These are phyloP conservation scores for Thamnophis sirtalis DNA, from an alignment of 2,113 vertebrate genomes.

Conservation along the genomic window DNA sequence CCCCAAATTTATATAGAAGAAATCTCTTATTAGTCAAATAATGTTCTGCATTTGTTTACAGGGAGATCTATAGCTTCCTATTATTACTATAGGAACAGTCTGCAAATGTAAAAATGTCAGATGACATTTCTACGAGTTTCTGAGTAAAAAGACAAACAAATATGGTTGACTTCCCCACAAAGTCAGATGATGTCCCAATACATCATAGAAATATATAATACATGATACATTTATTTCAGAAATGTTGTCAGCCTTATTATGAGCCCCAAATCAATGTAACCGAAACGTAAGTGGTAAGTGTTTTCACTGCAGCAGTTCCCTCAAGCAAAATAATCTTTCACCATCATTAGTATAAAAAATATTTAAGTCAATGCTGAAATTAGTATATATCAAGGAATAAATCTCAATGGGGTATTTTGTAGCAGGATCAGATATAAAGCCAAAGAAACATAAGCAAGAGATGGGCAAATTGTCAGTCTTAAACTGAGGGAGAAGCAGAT, in stretches of 20 bases:
- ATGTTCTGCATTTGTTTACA: neutral
- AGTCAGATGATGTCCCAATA: neutral
- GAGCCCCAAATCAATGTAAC: neutral
- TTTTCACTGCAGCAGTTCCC: neutral
- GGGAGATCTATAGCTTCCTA: neutral
- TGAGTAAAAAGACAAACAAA: neutral
- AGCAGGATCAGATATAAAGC: neutral
- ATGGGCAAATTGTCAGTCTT: neutral
- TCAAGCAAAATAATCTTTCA: neutral
- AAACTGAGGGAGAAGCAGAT: neutral
- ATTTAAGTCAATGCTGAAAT: neutral
- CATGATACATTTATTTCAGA: neutral
- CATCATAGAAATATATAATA: neutral
- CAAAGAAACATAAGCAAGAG: neutral
- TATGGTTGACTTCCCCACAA: neutral
- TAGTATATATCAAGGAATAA: neutral
- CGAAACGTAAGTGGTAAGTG: neutral
- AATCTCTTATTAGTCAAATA: neutral
- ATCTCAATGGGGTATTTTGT: neutral
- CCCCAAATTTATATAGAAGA: neutral
- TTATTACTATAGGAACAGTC: neutral
- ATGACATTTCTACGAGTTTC: neutral
- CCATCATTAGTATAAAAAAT: neutral
- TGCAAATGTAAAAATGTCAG: neutral
- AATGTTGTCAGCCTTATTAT: neutral